phyloP scores from a whole-genome alignment of 2,113 vertebrate species.

The Nyctibius bracteatus region DNA sequence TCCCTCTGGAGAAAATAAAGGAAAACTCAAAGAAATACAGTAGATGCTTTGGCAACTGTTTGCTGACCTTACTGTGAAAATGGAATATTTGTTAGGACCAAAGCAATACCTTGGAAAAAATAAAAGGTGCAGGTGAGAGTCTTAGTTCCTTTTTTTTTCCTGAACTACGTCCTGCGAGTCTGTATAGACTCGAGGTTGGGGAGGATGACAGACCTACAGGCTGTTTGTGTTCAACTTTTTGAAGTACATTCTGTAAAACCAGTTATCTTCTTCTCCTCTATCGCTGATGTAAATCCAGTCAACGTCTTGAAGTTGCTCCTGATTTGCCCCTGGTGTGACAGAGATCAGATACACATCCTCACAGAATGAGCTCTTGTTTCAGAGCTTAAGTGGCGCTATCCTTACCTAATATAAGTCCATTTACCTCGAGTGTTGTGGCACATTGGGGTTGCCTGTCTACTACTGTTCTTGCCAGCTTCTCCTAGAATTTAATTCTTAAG shows the following conservation, averaged over 20 bases:
- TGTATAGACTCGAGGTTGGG: accelerated
- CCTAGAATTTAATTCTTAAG: not conserved
- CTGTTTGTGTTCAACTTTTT: not conserved
- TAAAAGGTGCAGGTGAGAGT: not conserved
- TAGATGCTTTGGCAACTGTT: not conserved
- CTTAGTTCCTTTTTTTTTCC: not conserved
- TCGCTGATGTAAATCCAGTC: not conserved
- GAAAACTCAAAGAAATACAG: not conserved
- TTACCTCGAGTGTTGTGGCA: not conserved
- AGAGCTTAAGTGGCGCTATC: not conserved
- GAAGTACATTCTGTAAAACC: not conserved
- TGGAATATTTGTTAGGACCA: not conserved
- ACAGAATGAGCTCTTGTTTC: not conserved
- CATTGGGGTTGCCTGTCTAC: not conserved
- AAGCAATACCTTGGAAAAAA: not conserved
- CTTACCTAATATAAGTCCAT: not conserved
- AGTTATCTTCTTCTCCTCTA: not conserved
- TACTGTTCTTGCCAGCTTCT: not conserved
- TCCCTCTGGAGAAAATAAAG: not conserved
- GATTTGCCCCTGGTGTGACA: not conserved
- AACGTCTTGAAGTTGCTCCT: not conserved
- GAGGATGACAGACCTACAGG: not conserved
- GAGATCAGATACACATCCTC: not conserved
- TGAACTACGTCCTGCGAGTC: accelerated
- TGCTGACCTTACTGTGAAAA: not conserved